These are phyloP conservation scores for Eupithecia pulchellata DNA, from an alignment of 2,888 invertebrate species.

Conservation along the genomic window DNA sequence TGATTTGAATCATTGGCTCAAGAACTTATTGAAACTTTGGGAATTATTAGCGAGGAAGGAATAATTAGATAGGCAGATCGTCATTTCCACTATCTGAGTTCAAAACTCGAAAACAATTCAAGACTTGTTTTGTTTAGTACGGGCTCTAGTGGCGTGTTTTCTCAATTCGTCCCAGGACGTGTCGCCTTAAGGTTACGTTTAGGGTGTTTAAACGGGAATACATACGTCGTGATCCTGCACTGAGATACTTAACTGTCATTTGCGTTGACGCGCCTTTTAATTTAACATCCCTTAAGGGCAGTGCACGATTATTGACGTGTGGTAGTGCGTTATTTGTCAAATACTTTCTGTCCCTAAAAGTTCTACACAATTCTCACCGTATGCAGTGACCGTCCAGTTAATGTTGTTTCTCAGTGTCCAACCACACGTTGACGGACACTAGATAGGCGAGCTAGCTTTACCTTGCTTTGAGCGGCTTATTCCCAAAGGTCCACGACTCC, in stretches of 20 bases:
- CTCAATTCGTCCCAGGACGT: slow-evolving; percentile 48
- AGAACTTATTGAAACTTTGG: no score
- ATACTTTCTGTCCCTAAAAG: slow-evolving; percentile 11
- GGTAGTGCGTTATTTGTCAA: slow-evolving; percentile 35
- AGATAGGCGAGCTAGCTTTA: neutral
- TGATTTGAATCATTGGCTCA: neutral
- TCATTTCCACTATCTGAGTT: neutral
- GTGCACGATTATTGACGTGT: slow-evolving; percentile 47
- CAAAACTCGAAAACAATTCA: slow-evolving; percentile 23
- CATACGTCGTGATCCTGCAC: slow-evolving; percentile 57
- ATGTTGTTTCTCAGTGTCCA: neutral
- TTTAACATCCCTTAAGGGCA: slow-evolving; percentile 52
- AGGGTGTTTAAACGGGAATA: slow-evolving; percentile 58
- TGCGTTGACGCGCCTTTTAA: slow-evolving; percentile 58
- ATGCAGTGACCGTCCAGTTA: neutral
- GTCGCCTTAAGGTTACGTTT: slow-evolving; percentile 63
- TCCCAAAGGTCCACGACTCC: no score
- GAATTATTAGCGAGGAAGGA: neutral
- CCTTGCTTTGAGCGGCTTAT: no score
- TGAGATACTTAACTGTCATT: slow-evolving; percentile 63
- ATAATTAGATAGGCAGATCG: no score
- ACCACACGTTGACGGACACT: neutral
- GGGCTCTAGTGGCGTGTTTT: slow-evolving; percentile 41
- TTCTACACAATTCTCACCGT: neutral
- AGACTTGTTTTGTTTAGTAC: slow-evolving; percentile 52